A percentile compares a stretch with the other conserved stretches of the same genome.
Conservation (phyloP, 37 sponge, comb jelly and placozoan genomes). For the Mnemiopsis leidyi region DNA sequence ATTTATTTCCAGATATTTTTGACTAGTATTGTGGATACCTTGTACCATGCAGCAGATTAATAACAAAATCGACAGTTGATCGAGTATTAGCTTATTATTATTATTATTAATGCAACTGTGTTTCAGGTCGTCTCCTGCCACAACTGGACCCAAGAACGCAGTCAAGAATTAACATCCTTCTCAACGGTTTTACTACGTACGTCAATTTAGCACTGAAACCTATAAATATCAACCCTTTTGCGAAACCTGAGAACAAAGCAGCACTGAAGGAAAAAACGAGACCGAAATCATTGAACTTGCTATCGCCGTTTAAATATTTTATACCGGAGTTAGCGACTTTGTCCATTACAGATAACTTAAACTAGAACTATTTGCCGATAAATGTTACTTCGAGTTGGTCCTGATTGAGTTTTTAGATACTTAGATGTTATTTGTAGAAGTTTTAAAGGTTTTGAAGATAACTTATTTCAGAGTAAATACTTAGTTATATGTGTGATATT, state of each 20-base stretch:
- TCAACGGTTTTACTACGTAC: constrained; percentile 50
- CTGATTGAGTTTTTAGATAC: too few relatives aligned
- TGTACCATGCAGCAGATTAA: too few relatives aligned
- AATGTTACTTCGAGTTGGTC: too few relatives aligned
- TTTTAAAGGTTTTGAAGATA: background rate
- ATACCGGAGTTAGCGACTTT: constrained; percentile 39
- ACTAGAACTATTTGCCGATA: background rate
- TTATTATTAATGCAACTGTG: too few relatives aligned
- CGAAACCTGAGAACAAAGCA: constrained; percentile 28
- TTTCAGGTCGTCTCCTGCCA: constrained; percentile 59
- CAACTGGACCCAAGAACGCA: constrained; percentile 31
- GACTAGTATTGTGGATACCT: too few relatives aligned
- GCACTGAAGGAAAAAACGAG: constrained; percentile 39
- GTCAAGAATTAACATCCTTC: constrained; percentile 17
- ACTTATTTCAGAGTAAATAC: background rate
- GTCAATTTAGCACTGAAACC: constrained; percentile 24
- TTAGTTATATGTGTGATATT: background rate
- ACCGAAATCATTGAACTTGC: constrained; percentile 30
- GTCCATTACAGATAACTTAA: constrained; percentile 14
- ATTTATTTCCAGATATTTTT: too few relatives aligned
- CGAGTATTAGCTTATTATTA: too few relatives aligned
- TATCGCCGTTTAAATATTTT: constrained; percentile 56
- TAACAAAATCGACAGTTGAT: too few relatives aligned
- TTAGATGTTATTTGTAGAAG: background rate
- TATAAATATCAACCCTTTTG: constrained; percentile 16